These are phyloP conservation scores for Sinocyclocheilus maitianheensis DNA, from an alignment of 2,113 vertebrate species.

Conservation along the genomic window DNA sequence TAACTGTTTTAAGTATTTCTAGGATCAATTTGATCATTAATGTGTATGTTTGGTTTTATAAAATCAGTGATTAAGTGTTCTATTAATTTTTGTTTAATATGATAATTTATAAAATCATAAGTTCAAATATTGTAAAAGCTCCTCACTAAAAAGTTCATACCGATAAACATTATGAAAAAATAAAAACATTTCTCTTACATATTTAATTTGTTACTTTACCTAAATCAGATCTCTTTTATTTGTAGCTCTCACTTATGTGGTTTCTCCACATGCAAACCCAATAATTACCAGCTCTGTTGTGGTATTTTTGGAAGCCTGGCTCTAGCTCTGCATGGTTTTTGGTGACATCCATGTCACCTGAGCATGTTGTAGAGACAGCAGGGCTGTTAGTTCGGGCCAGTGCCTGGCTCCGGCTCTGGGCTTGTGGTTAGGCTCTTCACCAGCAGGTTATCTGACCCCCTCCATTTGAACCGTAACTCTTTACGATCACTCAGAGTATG, in stretches of 20 bases:
- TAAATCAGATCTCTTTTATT: conserved; percentile 18
- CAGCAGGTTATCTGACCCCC: conserved; percentile 62
- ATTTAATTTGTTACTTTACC: background rate
- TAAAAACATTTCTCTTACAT: background rate
- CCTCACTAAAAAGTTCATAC: background rate
- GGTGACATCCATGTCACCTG: conserved; percentile 63
- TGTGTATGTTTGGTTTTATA: background rate
- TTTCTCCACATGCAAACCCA: conserved; percentile 45
- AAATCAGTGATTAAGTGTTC: background rate
- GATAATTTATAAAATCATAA: background rate
- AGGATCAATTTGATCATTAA: background rate
- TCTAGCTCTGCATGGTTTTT: conserved; percentile 46
- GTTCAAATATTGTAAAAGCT: background rate
- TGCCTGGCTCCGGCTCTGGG: conserved; percentile 50
- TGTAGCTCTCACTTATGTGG: conserved; percentile 28
- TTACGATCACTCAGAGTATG: conserved; percentile 53
- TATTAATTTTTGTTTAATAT: background rate
- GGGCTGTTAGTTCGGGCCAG: conserved; percentile 54
- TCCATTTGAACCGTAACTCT: conserved; percentile 57
- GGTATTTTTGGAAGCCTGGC: conserved; percentile 60
- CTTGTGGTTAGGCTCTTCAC: conserved; percentile 54
- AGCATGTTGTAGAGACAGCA: conserved; percentile 72
- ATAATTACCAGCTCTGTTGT: conserved; percentile 53
- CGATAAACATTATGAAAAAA: background rate
- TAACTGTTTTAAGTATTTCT: background rate